Evolutionary conservation across 2,113 vertebrate species (phyloP).

Genomic region (Chaetops frenatus): DNA sequence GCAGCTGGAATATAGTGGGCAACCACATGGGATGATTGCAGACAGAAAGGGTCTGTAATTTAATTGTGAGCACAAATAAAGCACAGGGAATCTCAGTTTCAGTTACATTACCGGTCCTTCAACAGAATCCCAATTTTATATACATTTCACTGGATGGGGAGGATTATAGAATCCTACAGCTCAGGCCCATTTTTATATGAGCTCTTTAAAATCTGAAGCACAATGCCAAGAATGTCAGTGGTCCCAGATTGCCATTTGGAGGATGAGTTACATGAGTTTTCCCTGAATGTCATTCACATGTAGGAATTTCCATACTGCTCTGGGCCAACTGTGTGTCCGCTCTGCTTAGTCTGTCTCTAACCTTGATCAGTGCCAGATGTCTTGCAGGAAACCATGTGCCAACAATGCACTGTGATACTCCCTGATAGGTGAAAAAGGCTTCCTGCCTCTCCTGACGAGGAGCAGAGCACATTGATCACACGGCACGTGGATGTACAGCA

Average conservation of each 20-base stretch:
- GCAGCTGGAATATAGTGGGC: neutral
- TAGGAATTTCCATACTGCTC: neutral
- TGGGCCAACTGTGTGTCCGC: neutral
- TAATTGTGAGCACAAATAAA: neutral
- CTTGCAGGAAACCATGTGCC: neutral
- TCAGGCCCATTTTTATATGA: neutral
- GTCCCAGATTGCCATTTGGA: neutral
- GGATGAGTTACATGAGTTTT: neutral
- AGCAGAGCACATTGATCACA: neutral
- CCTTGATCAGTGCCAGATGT: slow-evolving; percentile 2
- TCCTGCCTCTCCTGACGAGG: neutral
- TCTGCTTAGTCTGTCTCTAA: neutral
- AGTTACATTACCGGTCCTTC: neutral
- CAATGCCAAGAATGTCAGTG: neutral
- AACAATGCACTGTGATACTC: neutral
- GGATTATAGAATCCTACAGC: neutral
- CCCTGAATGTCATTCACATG: neutral
- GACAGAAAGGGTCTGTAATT: neutral
- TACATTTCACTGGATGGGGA: neutral
- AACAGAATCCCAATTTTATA: neutral
- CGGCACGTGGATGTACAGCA: rapidly evolving
- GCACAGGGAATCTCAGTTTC: neutral
- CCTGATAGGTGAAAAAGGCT: neutral
- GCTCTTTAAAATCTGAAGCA: neutral
- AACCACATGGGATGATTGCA: neutral